Conservation (phyloP, 2,888 invertebrate species). For the Nebria salina region DNA sequence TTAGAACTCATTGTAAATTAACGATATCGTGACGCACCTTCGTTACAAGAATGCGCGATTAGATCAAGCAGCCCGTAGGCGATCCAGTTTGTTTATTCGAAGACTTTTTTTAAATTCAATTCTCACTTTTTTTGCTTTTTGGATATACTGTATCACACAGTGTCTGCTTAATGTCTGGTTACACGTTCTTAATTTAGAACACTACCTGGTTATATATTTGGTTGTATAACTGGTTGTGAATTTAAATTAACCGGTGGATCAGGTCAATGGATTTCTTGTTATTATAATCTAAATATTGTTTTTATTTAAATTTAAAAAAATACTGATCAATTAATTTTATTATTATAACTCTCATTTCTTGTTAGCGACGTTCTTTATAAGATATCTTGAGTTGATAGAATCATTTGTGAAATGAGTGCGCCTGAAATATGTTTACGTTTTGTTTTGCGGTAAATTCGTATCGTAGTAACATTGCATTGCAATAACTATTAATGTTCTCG, state of each 20-base stretch:
- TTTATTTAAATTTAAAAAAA: not conserved
- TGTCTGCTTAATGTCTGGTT: not conserved
- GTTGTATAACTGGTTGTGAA: not conserved
- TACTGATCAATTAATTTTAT: too few relatives aligned
- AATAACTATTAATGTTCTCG: not conserved
- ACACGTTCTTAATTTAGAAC: not conserved
- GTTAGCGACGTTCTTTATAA: too few relatives aligned
- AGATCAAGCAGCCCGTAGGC: conserved; percentile 1
- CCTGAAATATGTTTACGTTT: not conserved
- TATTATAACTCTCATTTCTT: too few relatives aligned
- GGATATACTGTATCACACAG: not conserved
- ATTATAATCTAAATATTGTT: not conserved
- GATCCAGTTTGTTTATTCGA: conserved; percentile 1
- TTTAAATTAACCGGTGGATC: not conserved
- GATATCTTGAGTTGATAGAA: not conserved
- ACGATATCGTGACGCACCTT: not conserved
- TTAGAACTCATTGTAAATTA: not conserved
- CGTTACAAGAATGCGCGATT: not conserved
- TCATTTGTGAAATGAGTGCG: not conserved
- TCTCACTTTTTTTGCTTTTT: not conserved
- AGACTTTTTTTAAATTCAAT: not conserved
- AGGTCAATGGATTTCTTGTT: not conserved
- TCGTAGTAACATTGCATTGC: not conserved
- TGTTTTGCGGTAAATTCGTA: not conserved
- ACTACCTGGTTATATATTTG: not conserved